These are phyloP conservation scores for Sphyrna mokarran DNA, from an alignment of 2,113 vertebrate species.

Conservation along the genomic window DNA sequence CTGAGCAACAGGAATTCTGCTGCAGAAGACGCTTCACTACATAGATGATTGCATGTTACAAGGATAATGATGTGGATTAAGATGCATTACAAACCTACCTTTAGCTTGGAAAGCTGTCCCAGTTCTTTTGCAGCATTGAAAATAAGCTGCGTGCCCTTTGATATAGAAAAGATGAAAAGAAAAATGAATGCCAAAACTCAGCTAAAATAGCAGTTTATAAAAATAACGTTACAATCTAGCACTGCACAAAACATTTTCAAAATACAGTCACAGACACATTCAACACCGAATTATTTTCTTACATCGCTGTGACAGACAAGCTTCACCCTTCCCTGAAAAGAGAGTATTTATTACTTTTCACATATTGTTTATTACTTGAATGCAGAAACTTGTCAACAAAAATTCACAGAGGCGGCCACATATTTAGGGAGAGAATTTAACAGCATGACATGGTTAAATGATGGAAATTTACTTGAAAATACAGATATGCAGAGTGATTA, in stretches of 20 bases:
- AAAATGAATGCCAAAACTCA: background rate
- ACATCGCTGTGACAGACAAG: slow-evolving; percentile 77
- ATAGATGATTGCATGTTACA: background rate
- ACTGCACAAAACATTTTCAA: slow-evolving; percentile 36
- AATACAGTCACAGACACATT: slow-evolving; percentile 52
- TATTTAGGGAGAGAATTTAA: slow-evolving; percentile 17
- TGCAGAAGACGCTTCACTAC: background rate
- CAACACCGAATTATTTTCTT: slow-evolving; percentile 58
- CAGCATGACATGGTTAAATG: background rate
- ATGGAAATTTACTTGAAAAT: background rate
- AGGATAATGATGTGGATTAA: background rate
- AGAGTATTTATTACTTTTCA: slow-evolving; percentile 52
- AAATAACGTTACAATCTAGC: slow-evolving; percentile 12
- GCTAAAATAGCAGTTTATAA: background rate
- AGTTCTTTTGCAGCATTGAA: slow-evolving; percentile 96
- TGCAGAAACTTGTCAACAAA: slow-evolving; percentile 1
- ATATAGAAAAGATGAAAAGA: slow-evolving; percentile 41
- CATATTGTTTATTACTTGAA: background rate
- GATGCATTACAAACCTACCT: slow-evolving; percentile 59
- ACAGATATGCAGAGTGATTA: background rate
- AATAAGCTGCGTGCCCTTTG: slow-evolving; percentile 93
- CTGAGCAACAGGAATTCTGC: background rate
- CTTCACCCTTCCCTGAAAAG: slow-evolving; percentile 77
- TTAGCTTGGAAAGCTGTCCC: slow-evolving; percentile 92
- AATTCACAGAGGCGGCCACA: background rate